Evolutionary conservation across 2,113 vertebrate species (phyloP).

Genomic region (Gallinago jamesoni): DNA sequence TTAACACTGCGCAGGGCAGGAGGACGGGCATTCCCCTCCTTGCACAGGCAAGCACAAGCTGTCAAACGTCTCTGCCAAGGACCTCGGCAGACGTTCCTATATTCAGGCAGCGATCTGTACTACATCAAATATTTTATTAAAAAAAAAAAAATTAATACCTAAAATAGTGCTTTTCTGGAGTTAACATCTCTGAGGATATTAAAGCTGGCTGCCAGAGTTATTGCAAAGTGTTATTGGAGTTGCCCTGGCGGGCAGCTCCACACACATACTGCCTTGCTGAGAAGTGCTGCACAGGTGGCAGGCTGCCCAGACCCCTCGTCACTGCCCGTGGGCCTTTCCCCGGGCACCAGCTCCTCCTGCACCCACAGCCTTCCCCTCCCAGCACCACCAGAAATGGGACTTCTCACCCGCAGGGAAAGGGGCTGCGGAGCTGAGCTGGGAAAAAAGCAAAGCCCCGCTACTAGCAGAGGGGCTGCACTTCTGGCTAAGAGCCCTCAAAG

Average conservation of each 20-base stretch:
- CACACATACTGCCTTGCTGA: background rate
- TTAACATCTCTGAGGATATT: slow-evolving; percentile 46
- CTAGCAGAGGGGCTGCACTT: background rate
- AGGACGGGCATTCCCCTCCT: background rate
- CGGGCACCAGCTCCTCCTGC: background rate
- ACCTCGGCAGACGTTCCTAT: background rate
- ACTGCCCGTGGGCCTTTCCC: background rate
- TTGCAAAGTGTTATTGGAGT: background rate
- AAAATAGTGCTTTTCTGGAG: background rate
- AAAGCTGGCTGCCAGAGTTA: slow-evolving; percentile 22
- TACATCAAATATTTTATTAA: background rate
- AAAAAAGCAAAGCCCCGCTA: background rate
- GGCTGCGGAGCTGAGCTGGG: background rate
- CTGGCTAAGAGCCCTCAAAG: background rate
- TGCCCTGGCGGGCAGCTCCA: slow-evolving; percentile 30
- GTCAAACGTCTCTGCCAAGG: background rate
- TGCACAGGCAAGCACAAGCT: background rate
- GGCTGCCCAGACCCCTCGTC: background rate
- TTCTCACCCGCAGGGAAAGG: background rate
- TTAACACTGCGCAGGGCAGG: background rate
- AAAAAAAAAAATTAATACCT: background rate
- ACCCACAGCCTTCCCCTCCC: background rate
- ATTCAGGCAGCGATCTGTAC: background rate
- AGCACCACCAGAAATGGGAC: background rate
- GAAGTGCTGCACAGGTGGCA: background rate